These are phyloP conservation scores for Isoperla grammatica DNA, from an alignment of 2,888 invertebrate genomes.

Conservation along the genomic window DNA sequence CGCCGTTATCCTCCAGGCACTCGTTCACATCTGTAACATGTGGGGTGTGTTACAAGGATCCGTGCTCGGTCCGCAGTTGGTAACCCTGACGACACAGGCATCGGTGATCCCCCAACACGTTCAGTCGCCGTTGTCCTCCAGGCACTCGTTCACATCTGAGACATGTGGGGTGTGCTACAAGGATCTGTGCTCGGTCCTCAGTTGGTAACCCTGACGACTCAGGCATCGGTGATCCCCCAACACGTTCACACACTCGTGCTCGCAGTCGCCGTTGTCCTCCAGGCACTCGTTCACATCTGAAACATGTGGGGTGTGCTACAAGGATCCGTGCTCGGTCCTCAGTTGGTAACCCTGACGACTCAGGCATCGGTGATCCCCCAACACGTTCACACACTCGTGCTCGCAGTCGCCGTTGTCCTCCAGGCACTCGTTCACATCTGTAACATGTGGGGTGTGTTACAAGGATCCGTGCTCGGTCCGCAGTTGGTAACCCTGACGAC, in stretches of 20 bases:
- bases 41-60: no score
- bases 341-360: constrained; percentile 53
- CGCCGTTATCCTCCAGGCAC: constrained; percentile 52
- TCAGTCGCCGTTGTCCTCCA: constrained; percentile 56
- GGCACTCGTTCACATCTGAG: constrained; percentile 55
- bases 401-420: constrained; percentile 57
- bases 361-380: constrained; percentile 54
- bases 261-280: constrained; percentile 55
- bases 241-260: constrained; percentile 61
- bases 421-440: constrained; percentile 55
- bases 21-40: constrained; percentile 54
- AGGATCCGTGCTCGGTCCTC: constrained; percentile 48
- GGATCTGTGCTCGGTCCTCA: no score
- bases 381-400: constrained; percentile 57
- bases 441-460: no score
- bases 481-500: constrained; percentile 50
- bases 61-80: constrained; percentile 50
- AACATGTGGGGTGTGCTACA: no score
- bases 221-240: constrained; percentile 55
- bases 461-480: no score
- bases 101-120: constrained; percentile 53
- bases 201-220: constrained; percentile 52
- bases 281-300: constrained; percentile 39
- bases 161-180: no score
- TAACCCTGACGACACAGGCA: constrained; percentile 56